Conservation (phyloP, 1,140 invertebrate genomes). For the Lamellibrachia luymesi region DNA sequence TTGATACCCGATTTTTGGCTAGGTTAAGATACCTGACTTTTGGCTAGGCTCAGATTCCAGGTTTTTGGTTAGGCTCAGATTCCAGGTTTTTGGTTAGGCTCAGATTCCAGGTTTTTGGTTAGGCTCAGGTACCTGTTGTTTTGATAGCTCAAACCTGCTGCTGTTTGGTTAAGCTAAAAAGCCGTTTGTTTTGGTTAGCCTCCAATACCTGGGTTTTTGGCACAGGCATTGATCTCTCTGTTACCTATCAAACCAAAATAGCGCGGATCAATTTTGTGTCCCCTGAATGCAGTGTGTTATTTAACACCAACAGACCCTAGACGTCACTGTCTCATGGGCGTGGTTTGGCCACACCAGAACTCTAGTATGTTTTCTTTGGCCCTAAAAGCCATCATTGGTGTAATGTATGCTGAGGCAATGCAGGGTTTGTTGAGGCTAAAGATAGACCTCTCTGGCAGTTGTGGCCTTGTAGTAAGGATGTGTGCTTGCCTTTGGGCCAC, state of each 20-base stretch:
- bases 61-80: no score
- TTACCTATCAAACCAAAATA: background rate
- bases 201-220: background rate
- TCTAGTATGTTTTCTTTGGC: slow-evolving; percentile 1
- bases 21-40: no score
- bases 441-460: background rate
- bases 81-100: no score
- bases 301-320: background rate
- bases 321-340: background rate
- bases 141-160: background rate
- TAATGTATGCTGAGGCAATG: background rate
- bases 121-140: background rate
- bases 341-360: background rate
- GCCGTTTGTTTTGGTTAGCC: background rate
- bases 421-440: background rate
- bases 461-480: background rate
- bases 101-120: background rate
- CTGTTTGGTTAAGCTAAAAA: background rate
- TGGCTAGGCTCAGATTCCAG: no score
- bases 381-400: background rate
- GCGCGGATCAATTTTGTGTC: background rate
- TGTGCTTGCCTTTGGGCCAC: background rate
- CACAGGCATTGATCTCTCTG: background rate
- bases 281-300: background rate
- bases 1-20: no score